phyloP scores from a whole-genome alignment of 2,797 vertebrate genomes.

The Ambastaia sidthimunki region DNA sequence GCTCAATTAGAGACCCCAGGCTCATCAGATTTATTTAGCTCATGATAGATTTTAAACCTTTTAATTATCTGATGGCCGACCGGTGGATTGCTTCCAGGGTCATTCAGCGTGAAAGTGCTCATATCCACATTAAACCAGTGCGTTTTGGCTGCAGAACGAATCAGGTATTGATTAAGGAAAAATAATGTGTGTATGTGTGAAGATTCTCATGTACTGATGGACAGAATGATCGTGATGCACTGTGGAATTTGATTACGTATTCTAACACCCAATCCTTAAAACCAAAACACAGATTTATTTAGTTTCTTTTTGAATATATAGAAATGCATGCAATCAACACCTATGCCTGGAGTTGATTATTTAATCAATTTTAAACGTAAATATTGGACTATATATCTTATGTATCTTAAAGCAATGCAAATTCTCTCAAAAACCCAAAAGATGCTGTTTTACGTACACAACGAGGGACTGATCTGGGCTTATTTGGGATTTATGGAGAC shows the following conservation, averaged over 20 bases:
- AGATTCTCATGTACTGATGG: not conserved
- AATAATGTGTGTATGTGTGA: slow-evolving; percentile 4
- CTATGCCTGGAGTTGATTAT: not conserved
- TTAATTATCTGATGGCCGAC: slow-evolving; percentile 41
- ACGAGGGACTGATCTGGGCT: slow-evolving; percentile 31
- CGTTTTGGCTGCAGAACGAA: slow-evolving; percentile 15
- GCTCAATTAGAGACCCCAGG: slow-evolving; percentile 46
- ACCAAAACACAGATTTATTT: not conserved
- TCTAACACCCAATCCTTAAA: not conserved
- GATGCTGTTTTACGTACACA: not conserved
- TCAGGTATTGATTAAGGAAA: slow-evolving; percentile 1
- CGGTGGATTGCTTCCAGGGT: slow-evolving; percentile 35
- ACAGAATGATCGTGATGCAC: slow-evolving; percentile 5
- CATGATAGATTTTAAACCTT: slow-evolving; percentile 43
- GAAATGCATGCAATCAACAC: not conserved
- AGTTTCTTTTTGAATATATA: not conserved
- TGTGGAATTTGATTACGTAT: slow-evolving; percentile 22
- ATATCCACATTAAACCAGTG: slow-evolving; percentile 21
- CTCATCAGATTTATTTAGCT: slow-evolving; percentile 38
- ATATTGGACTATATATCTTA: slow-evolving; percentile 10
- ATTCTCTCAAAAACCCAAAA: slow-evolving; percentile 12
- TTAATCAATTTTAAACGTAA: slow-evolving; percentile 8
- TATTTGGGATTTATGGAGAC: slow-evolving; percentile 36
- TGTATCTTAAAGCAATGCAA: not conserved
- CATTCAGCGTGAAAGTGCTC: slow-evolving; percentile 35